phyloP scores from a whole-genome alignment of 1,140 invertebrate genomes.

The Pogonomyrmex barbatus region DNA sequence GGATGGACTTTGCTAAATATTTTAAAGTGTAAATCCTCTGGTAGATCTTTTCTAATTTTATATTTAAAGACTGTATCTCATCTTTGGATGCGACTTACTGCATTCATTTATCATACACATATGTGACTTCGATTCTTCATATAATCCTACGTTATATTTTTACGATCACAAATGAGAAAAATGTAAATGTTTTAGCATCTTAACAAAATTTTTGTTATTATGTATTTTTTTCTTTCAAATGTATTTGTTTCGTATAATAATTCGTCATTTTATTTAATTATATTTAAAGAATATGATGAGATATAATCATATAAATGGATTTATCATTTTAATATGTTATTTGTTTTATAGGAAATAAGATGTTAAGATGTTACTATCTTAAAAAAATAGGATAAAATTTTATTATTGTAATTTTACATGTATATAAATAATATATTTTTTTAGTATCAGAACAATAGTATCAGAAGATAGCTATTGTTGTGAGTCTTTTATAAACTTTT shows the following conservation, averaged over 20 bases:
- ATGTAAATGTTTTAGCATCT: conserved; percentile 21
- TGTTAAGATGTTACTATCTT: background rate
- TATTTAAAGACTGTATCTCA: conserved; percentile 9
- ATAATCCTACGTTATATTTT: background rate
- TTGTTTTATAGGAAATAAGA: conserved; percentile 16
- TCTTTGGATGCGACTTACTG: background rate
- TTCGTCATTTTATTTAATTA: background rate
- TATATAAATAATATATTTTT: background rate
- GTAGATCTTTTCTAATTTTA: conserved; percentile 57
- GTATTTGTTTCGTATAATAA: background rate
- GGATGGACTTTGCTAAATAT: background rate
- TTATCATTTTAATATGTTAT: conserved; percentile 12
- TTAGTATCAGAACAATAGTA: background rate
- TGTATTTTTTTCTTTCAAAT: conserved; percentile 8
- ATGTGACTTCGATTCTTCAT: background rate
- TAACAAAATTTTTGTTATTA: conserved; percentile 28
- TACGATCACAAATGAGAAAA: background rate
- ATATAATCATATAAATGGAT: background rate
- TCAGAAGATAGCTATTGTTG: background rate
- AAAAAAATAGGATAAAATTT: background rate
- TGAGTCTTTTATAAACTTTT: conserved; percentile 28
- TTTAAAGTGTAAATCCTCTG: conserved; percentile 13
- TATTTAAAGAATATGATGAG: background rate
- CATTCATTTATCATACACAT: background rate
- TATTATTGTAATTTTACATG: background rate